Evolutionary conservation across 2,888 invertebrate genomes (phyloP), one percentile per base, ranked within the genome.

Genomic region (Pediacus dermestoides): DNA sequence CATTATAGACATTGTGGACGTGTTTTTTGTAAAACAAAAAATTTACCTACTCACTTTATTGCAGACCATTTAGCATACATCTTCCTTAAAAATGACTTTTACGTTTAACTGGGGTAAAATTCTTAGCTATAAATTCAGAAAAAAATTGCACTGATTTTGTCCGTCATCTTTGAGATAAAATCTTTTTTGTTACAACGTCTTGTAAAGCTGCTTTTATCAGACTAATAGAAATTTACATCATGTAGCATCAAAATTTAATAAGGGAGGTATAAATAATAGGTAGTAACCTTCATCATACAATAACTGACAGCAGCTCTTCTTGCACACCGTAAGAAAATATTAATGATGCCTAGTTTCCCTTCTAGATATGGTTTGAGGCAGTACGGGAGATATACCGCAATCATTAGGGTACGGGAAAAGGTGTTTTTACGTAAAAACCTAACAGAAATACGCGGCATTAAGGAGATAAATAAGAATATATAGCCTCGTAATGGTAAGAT

Each of bases 391-490:
- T 51, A 46, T 44, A 48, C 45, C 45, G 47, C 42, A 52, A 52
- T 52, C 52, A 53, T 55, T 55, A 51, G 36, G 49, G 35, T 33
- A 41, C 46, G 41, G 41, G 35, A 40, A 45, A 49, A 51, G 48
- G 44, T 48, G 48, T 45, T 50, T 46, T 48, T 44, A 48, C 40
- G 46, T 52, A 51, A 50, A 55, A 56, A 50, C 48, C 46, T 35
- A 31, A 35, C 31, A 37, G 39, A 44, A 55, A 52, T 46, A 46
- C 48, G 49, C 47, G 37, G 46, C 55, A 52, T 54, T 58, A 50
- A 48, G 44, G 46, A 57, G 58, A 61, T 60, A 60, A 61, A 63
- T 60, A 61, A 58, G 58, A 57, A 63, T 58, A 57, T 61, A 61
- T 55, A 48, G 56, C 55, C 49, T 33, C 53, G 55, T 58, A 61